phyloP scores from a whole-genome alignment of 2,113 vertebrate species.

The Ahaetulla prasina region DNA sequence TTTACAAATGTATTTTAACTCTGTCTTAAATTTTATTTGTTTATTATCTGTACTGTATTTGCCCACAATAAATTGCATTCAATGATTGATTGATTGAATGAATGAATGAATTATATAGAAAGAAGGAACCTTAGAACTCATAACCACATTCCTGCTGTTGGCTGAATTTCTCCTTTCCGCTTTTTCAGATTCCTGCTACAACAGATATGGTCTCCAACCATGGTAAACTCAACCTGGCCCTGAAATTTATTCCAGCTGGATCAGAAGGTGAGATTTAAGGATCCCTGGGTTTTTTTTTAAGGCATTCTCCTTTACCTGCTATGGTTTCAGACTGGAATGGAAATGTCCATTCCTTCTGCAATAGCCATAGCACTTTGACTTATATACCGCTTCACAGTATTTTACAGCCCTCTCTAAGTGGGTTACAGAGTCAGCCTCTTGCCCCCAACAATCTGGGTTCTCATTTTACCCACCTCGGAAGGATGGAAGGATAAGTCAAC shows the following conservation, averaged over 20 bases:
- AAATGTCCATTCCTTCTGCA: background rate
- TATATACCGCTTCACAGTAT: too few relatives aligned
- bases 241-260: conserved; percentile 82
- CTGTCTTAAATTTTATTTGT: background rate
- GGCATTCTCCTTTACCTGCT: too few relatives aligned
- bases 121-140: background rate
- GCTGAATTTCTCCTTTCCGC: background rate
- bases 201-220: conserved; percentile 72
- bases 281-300: background rate
- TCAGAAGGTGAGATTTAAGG: conserved; percentile 72
- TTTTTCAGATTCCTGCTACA: conserved; percentile 69
- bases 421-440: too few relatives aligned
- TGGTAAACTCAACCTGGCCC: conserved; percentile 79
- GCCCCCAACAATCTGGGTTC: too few relatives aligned
- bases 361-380: too few relatives aligned
- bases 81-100: background rate
- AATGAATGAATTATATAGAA: background rate
- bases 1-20: background rate
- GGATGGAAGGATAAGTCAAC: too few relatives aligned
- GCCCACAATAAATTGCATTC: background rate
- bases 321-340: background rate
- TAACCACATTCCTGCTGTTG: background rate
- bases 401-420: too few relatives aligned
- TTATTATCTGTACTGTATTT: background rate
- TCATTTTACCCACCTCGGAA: too few relatives aligned